These are phyloP conservation scores for Triplophysa rosa DNA, from an alignment of 2,113 vertebrate genomes.

Conservation along the genomic window DNA sequence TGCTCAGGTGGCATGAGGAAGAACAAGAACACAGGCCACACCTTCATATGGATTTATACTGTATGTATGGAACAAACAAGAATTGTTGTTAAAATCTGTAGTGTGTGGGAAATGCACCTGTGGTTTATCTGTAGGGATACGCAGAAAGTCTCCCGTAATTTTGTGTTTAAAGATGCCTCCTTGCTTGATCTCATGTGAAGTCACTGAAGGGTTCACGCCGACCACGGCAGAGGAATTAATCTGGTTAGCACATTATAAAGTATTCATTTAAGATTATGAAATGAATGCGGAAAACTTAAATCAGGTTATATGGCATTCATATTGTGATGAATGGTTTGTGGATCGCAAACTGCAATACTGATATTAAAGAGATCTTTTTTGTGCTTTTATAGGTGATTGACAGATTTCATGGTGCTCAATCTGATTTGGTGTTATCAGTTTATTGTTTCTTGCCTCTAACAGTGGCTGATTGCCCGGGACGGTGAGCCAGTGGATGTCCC, in stretches of 20 bases:
- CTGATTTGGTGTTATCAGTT: no score
- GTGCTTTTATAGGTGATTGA: no score
- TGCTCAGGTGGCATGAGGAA: not conserved
- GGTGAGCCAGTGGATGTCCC: slow-evolving; percentile 75
- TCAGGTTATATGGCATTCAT: no score
- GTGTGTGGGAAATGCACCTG: slow-evolving; percentile 71
- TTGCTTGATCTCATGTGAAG: slow-evolving; percentile 40
- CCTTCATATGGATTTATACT: not conserved
- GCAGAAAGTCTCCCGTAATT: slow-evolving; percentile 75
- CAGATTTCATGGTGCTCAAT: no score
- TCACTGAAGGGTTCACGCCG: slow-evolving; percentile 66
- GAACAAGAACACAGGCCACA: not conserved
- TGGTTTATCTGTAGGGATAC: slow-evolving; percentile 66
- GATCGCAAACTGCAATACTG: no score
- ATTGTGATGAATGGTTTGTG: no score
- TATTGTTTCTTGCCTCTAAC: slow-evolving; percentile 71
- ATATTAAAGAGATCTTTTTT: no score
- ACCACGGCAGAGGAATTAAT: slow-evolving; percentile 68
- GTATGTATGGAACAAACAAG: not conserved
- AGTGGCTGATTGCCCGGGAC: slow-evolving; percentile 73
- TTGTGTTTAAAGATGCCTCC: slow-evolving; percentile 74
- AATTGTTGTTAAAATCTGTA: not conserved
- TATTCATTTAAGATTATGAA: no score
- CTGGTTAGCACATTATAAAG: slow-evolving; percentile 58
- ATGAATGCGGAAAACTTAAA: no score